Evolutionary conservation across 1,140 invertebrate genomes (phyloP).

Genomic region (Nebria ingens): DNA sequence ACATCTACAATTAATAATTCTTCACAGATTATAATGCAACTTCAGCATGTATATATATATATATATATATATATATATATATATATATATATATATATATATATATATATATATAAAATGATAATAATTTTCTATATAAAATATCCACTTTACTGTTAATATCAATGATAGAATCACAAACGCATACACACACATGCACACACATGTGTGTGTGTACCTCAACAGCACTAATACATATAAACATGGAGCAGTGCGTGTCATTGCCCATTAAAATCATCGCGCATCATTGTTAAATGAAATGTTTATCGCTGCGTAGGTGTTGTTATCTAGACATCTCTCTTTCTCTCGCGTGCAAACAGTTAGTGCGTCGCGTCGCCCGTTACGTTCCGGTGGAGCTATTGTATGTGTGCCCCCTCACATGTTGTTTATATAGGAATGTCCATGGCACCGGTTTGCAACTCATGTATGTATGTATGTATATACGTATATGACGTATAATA

Average conservation of each 20-base stretch:
- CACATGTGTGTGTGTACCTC: not conserved
- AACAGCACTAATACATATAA: slow-evolving; percentile 22
- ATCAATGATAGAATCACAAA: not conserved
- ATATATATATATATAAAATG: no score
- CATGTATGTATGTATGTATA: no score
- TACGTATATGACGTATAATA: not conserved
- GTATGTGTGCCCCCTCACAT: not conserved
- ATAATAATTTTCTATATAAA: no score
- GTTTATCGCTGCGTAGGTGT: slow-evolving; percentile 8
- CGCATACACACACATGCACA: not conserved
- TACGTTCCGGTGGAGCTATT: slow-evolving; percentile 9
- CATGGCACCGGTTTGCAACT: not conserved
- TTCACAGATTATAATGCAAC: no score
- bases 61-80: no score
- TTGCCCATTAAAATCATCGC: slow-evolving; percentile 33
- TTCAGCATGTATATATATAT: no score
- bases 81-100: no score
- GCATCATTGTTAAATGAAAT: slow-evolving; percentile 16
- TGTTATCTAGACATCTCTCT: not conserved
- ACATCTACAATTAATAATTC: no score
- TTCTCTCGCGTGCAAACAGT: slow-evolving; percentile 6
- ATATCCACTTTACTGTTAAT: no score
- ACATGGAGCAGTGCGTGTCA: slow-evolving; percentile 30
- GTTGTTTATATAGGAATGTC: no score
- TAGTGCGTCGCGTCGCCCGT: not conserved